phyloP scores from a whole-genome alignment of 2,797 vertebrate species.

The Bufotes viridis region DNA sequence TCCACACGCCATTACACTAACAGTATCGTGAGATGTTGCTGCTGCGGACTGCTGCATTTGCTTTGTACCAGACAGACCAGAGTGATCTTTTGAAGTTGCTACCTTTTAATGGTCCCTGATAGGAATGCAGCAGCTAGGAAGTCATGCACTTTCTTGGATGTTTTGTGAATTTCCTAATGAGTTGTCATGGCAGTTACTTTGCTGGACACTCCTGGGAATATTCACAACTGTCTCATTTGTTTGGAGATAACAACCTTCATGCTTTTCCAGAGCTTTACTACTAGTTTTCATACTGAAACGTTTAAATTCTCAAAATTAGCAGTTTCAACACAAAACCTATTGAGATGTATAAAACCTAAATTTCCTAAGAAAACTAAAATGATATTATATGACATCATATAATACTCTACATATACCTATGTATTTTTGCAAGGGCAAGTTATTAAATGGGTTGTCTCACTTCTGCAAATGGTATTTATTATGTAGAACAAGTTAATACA shows the following conservation, averaged over 20 bases:
- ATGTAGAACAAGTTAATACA: too few species aligned
- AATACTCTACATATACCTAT: background rate
- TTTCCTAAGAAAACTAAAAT: background rate
- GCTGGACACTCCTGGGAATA: background rate
- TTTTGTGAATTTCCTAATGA: conserved; percentile 8
- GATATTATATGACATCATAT: background rate
- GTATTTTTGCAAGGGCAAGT: too few species aligned
- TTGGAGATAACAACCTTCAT: background rate
- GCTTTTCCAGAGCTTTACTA: background rate
- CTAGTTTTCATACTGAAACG: background rate
- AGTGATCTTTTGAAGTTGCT: background rate
- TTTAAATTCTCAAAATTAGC: background rate
- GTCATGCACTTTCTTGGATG: background rate
- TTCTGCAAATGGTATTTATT: too few species aligned
- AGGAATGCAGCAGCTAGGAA: background rate
- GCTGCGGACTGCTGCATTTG: background rate
- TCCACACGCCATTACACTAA: too few species aligned
- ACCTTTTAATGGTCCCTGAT: background rate
- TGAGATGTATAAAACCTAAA: background rate
- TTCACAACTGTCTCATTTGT: background rate
- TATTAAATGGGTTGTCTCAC: too few species aligned
- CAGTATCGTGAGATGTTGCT: background rate
- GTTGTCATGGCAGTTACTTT: background rate
- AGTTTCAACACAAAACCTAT: background rate
- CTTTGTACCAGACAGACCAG: background rate